Percentiles rank a stretch among this genome's conserved stretches.
Evolutionary conservation across 2,113 vertebrate genomes (phyloP).

Genomic region (Vulpes vulpes): DNA sequence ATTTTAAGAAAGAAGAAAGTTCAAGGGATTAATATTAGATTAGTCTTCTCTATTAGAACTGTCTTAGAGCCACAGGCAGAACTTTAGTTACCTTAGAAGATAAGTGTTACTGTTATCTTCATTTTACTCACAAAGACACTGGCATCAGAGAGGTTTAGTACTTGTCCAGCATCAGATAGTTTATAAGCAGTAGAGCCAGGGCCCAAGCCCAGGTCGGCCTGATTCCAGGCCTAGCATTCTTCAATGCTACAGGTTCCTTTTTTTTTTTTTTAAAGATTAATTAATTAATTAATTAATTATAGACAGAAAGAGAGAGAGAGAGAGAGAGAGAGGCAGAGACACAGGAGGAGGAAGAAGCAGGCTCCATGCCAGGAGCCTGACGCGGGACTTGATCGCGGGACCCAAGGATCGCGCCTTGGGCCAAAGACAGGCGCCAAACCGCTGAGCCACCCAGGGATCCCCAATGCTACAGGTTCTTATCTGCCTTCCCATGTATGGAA

Average conservation of each 20-base stretch:
- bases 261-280: background rate
- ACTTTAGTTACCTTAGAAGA: background rate
- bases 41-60: conserved; percentile 39
- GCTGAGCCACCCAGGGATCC: no score
- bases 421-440: no score
- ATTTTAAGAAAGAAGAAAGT: conserved; percentile 66
- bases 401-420: no score
- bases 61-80: conserved; percentile 25
- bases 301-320: no score
- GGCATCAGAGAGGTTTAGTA: background rate
- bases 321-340: no score
- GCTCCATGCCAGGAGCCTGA: no score
- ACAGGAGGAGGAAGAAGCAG: no score
- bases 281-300: no score
- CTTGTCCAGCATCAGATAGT: background rate
- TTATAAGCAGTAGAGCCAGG: background rate
- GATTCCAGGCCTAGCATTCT: background rate
- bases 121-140: conserved; percentile 32
- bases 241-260: background rate
- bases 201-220: background rate
- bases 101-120: conserved; percentile 1
- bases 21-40: conserved; percentile 64
- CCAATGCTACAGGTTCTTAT: background rate
- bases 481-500: background rate
- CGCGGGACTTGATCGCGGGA: no score